Conservation (phyloP, 2,797 vertebrate genomes). For the Heteromormyrus szaboi region DNA sequence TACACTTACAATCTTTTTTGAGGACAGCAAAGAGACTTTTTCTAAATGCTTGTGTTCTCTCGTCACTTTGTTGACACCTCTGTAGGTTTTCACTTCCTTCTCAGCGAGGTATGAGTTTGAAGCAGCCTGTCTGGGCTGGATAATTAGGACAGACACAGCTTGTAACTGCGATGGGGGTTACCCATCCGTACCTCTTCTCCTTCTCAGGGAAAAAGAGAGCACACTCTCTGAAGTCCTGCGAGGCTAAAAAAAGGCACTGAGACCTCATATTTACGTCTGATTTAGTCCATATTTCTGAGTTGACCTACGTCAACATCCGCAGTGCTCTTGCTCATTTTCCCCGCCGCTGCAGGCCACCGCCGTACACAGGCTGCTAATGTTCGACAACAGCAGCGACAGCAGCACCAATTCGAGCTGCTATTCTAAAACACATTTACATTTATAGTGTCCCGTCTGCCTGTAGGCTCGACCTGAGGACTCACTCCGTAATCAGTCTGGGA, state of each 20-base stretch:
- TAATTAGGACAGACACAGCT: conserved; percentile 1
- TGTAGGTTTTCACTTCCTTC: neutral
- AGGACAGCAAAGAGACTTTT: neutral
- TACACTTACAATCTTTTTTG: neutral
- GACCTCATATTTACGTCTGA: neutral
- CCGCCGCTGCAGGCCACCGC: neutral
- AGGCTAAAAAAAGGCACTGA: neutral
- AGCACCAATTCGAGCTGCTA: neutral
- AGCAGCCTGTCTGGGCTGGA: neutral
- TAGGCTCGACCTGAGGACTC: neutral
- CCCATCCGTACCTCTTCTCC: neutral
- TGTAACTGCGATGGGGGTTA: neutral
- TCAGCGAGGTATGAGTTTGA: neutral
- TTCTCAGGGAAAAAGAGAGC: neutral
- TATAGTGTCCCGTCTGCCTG: neutral
- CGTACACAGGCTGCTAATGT: neutral
- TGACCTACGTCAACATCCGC: neutral
- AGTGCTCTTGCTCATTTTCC: neutral
- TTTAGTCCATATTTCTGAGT: neutral
- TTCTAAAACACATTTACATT: neutral
- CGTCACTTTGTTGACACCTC: neutral
- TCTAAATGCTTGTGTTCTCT: neutral
- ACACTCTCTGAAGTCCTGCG: neutral
- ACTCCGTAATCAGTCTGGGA: neutral
- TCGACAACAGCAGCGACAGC: neutral